phyloP scores from a whole-genome alignment of 2,888 invertebrate genomes.

The Catocala fraxini region DNA sequence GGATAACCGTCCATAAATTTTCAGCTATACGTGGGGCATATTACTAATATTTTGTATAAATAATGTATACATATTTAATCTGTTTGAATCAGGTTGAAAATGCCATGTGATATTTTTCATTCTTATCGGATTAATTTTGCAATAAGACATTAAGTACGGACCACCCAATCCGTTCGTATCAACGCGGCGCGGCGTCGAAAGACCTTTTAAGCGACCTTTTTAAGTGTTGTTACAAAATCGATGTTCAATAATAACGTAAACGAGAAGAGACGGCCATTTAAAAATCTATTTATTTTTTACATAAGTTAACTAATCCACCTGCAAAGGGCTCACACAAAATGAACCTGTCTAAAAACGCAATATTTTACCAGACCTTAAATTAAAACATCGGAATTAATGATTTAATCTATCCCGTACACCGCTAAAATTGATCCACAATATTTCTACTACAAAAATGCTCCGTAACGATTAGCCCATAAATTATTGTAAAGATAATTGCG shows the following conservation, averaged over 20 bases:
- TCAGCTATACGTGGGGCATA: conserved; percentile 28
- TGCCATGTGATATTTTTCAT: conserved; percentile 3
- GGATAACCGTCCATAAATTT: conserved; percentile 45
- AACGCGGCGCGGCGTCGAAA: no score
- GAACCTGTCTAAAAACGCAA: conserved; percentile 10
- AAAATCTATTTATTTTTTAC: no score
- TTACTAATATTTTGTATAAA: conserved; percentile 23
- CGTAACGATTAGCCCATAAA: conserved; percentile 28
- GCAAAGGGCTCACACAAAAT: not conserved
- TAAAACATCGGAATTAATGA: conserved; percentile 20
- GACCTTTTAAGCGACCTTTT: no score
- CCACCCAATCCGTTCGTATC: conserved; percentile 4
- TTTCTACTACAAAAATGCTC: conserved; percentile 22
- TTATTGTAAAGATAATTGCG: conserved; percentile 39
- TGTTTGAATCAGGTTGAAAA: conserved; percentile 9
- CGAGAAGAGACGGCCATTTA: no score
- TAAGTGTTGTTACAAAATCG: no score
- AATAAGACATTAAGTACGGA: conserved; percentile 1
- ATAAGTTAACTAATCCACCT: no score
- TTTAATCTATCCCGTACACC: conserved; percentile 15
- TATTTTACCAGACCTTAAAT: conserved; percentile 16
- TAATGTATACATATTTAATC: conserved; percentile 8
- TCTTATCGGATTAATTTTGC: conserved; percentile 2
- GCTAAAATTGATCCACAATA: conserved; percentile 24
- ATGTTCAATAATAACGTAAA: no score